A percentile compares a stretch with the other conserved stretches of the same genome.
Conservation (phyloP, 2,113 vertebrate species). For the Etheostoma cragini region DNA sequence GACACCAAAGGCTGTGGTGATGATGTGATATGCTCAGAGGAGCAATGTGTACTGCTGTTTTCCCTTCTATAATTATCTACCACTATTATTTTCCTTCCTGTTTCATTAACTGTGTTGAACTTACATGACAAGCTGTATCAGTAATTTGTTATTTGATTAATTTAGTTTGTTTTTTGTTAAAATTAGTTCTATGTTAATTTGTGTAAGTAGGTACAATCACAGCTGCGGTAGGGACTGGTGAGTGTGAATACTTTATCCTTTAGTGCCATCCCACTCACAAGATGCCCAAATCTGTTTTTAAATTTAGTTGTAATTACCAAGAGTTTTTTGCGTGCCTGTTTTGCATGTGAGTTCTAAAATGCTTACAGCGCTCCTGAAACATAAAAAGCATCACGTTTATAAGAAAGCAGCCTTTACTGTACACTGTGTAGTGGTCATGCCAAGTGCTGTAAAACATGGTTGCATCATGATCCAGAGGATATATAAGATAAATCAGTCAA, state of each 20-base stretch:
- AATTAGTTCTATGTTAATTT: too few species aligned
- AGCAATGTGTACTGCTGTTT: slow-evolving; percentile 19
- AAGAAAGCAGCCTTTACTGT: not conserved
- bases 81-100: not conserved
- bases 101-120: not conserved
- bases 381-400: not conserved
- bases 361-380: not conserved
- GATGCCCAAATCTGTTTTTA: not conserved
- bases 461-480: slow-evolving; percentile 1
- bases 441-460: not conserved
- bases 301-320: not conserved
- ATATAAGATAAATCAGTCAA: slow-evolving; percentile 31
- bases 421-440: not conserved
- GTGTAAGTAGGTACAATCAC: not conserved
- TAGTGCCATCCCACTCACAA: not conserved
- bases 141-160: not conserved
- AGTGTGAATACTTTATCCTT: not conserved
- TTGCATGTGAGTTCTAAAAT: not conserved
- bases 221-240: not conserved
- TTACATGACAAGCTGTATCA: not conserved
- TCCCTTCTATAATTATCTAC: not conserved
- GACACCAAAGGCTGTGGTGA: slow-evolving; percentile 26
- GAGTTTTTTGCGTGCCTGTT: slow-evolving; percentile 12
- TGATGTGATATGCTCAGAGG: slow-evolving; percentile 42
- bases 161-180: not conserved